These are phyloP conservation scores for Rhipidura dahli DNA, from an alignment of 2,113 vertebrate genomes.

Conservation along the genomic window DNA sequence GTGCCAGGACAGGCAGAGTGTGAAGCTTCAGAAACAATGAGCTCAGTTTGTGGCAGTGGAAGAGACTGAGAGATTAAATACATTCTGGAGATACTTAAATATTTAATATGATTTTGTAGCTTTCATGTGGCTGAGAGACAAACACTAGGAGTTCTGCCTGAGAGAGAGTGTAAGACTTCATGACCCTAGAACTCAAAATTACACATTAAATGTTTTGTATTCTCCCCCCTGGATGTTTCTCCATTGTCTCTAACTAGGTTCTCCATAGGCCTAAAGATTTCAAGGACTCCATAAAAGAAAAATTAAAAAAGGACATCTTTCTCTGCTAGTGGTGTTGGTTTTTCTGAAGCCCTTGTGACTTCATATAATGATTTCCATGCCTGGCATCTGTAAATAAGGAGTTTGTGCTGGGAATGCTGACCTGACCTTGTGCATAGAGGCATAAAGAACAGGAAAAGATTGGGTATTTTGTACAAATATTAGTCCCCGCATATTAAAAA, in stretches of 20 bases:
- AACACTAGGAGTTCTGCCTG: conserved; percentile 63
- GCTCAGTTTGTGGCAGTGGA: not conserved
- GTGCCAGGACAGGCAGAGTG: conserved; percentile 24
- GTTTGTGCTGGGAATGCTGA: not conserved
- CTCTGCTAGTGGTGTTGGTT: not conserved
- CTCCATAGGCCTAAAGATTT: conserved; percentile 42
- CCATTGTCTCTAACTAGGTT: conserved; percentile 67
- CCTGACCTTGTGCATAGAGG: not conserved
- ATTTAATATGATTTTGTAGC: conserved; percentile 43
- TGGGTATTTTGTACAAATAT: not conserved
- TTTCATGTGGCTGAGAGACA: conserved; percentile 40
- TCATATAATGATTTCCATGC: not conserved
- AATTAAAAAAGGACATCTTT: not conserved
- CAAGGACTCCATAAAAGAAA: conserved; percentile 54
- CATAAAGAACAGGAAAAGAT: not conserved
- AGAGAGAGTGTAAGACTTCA: conserved; percentile 49
- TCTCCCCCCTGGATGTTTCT: conserved; percentile 56
- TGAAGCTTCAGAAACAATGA: conserved; percentile 53
- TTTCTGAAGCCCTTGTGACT: conserved; percentile 11
- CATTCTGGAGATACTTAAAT: conserved; percentile 41
- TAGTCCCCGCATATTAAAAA: not conserved
- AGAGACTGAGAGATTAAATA: conserved; percentile 59
- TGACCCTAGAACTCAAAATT: conserved; percentile 70
- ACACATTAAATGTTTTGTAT: conserved; percentile 63
- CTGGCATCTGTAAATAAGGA: conserved; percentile 21